phyloP scores from a whole-genome alignment of 2,113 vertebrate genomes.

The Pangasianodon gigas region DNA sequence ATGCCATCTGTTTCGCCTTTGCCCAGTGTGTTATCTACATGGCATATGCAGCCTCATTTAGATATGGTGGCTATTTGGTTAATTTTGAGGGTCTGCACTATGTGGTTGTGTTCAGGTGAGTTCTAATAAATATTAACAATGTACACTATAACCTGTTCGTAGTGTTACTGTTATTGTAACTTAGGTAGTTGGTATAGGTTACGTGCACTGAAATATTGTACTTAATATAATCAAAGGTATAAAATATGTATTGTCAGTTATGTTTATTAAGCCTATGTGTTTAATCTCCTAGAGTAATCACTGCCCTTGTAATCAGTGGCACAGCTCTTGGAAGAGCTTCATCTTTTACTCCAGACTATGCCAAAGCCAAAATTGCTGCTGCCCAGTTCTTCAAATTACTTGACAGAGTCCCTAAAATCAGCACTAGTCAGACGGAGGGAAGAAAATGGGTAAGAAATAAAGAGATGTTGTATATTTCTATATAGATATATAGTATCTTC shows the following conservation, averaged over 20 bases:
- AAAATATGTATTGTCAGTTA: not conserved
- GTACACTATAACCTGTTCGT: not conserved
- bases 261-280: not conserved
- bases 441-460: constrained; percentile 68
- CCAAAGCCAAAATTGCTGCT: constrained; percentile 77
- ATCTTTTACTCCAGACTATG: constrained; percentile 76
- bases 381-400: constrained; percentile 73
- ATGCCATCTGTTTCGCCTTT: constrained; percentile 75
- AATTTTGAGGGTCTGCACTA: constrained; percentile 67
- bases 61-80: constrained; percentile 77
- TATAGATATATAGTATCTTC: not conserved
- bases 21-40: constrained; percentile 74
- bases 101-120: constrained; percentile 76
- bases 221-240: not conserved
- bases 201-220: not conserved
- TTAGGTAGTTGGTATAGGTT: not conserved
- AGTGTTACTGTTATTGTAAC: not conserved
- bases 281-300: constrained; percentile 68
- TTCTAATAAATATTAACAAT: not conserved
- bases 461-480: not conserved
- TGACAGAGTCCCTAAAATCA: constrained; percentile 74
- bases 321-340: constrained; percentile 72
- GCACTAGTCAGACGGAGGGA: constrained; percentile 57
- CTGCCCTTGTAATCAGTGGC: constrained; percentile 72
- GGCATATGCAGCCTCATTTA: constrained; percentile 74